A percentile compares a stretch with the other conserved stretches of the same genome.
These are phyloP conservation scores for Drosophila bifasciata DNA, from an alignment of 1,140 invertebrate genomes.

Conservation along the genomic window DNA sequence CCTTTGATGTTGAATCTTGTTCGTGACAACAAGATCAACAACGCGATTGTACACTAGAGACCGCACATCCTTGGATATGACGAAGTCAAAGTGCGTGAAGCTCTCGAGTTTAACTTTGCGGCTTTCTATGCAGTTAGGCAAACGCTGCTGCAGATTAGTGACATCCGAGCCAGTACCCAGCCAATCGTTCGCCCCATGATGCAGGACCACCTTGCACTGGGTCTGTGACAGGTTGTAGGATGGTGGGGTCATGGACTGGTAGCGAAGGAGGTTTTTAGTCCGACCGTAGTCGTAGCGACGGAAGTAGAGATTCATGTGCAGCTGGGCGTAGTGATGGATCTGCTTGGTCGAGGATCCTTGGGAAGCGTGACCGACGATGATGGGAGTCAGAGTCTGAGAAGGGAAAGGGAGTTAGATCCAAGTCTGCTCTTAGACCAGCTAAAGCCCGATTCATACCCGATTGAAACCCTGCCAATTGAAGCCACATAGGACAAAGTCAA, in stretches of 20 bases:
- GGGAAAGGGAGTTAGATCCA: too few relatives aligned
- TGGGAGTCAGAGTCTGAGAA: constrained; percentile 40
- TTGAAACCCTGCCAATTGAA: constrained; percentile 57
- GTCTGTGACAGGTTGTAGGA: constrained; percentile 39
- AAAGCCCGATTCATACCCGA: constrained; percentile 6
- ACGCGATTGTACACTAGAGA: constrained; percentile 31
- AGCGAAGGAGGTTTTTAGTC: constrained; percentile 18
- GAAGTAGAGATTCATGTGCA: constrained; percentile 14
- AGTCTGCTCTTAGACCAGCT: neutral
- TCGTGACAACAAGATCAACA: neutral
- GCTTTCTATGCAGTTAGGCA: constrained; percentile 46
- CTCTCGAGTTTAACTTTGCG: neutral
- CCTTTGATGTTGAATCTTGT: too few relatives aligned
- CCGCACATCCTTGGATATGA: constrained; percentile 44
- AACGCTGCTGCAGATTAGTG: neutral
- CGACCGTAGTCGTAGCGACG: constrained; percentile 33
- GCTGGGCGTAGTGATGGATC: constrained; percentile 55
- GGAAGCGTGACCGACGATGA: constrained; percentile 42
- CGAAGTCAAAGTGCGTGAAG: constrained; percentile 55
- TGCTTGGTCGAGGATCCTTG: constrained; percentile 47
- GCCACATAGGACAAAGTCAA: constrained; percentile 55
- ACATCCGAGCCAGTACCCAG: constrained; percentile 28
- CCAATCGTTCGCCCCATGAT: constrained; percentile 49
- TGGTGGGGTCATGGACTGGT: neutral
- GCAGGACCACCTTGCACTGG: constrained; percentile 30